A percentile compares a stretch with the other conserved stretches of the same genome.
Conservation (phyloP, 92 coral and sea anemone genomes). For the Montipora capitata region DNA sequence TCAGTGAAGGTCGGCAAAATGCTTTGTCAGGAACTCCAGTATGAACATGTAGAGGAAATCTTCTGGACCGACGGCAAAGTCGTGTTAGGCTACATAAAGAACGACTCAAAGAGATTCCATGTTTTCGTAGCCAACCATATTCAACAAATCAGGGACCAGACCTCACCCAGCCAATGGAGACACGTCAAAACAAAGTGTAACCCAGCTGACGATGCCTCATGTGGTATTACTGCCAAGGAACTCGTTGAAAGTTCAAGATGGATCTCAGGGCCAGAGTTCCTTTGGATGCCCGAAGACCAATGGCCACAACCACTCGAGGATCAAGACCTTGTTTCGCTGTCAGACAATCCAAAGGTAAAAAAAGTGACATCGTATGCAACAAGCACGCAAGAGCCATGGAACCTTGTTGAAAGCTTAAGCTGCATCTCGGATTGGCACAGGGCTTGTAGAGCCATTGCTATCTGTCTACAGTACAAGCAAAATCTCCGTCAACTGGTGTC, state of each 20-base stretch:
- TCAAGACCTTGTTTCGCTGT: neutral
- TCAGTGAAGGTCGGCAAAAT: slow-evolving; percentile 46
- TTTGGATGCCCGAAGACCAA: slow-evolving; percentile 16
- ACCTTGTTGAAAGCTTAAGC: slow-evolving; percentile 28
- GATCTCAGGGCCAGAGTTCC: slow-evolving; percentile 29
- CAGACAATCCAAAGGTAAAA: slow-evolving; percentile 19
- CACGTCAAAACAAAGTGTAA: slow-evolving; percentile 9
- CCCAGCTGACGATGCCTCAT: slow-evolving; percentile 33
- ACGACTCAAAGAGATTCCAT: slow-evolving; percentile 51
- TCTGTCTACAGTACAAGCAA: slow-evolving; percentile 43
- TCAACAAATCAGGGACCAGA: slow-evolving; percentile 8
- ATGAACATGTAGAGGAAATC: slow-evolving; percentile 25
- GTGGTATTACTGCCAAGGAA: slow-evolving; percentile 20
- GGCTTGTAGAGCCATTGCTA: slow-evolving; percentile 35
- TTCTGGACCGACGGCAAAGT: slow-evolving; percentile 72
- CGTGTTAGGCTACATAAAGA: slow-evolving; percentile 60
- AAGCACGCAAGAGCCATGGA: neutral
- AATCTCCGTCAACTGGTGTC: slow-evolving; percentile 13
- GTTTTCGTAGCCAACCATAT: slow-evolving; percentile 71
- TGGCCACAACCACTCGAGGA: slow-evolving; percentile 6
- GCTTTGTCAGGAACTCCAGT: slow-evolving; percentile 55
- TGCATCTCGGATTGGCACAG: slow-evolving; percentile 48
- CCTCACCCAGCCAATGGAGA: slow-evolving; percentile 34
- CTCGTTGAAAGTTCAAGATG: slow-evolving; percentile 20
- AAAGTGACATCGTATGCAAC: slow-evolving; percentile 17